Conservation (phyloP, 2,797 vertebrate species). For the Taeniopygia guttata region DNA sequence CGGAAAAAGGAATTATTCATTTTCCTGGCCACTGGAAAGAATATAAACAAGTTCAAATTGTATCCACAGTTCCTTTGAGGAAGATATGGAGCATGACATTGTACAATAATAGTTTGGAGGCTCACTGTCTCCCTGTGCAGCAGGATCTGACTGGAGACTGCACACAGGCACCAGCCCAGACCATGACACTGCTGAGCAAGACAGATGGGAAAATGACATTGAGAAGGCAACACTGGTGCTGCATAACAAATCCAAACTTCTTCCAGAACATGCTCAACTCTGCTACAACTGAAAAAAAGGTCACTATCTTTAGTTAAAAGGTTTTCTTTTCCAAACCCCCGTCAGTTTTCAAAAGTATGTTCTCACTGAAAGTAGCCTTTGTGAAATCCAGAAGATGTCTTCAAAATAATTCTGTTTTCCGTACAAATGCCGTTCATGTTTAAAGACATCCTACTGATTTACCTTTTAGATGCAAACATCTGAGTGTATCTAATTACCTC, state of each 20-base stretch:
- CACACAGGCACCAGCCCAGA: background rate
- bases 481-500: background rate
- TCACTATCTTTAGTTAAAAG: background rate
- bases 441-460: background rate
- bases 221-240: conserved; percentile 9
- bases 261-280: background rate
- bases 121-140: background rate
- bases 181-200: conserved; percentile 31
- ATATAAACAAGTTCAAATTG: conserved; percentile 12
- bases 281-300: background rate
- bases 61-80: background rate
- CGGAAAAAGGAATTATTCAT: conserved; percentile 1
- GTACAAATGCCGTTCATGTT: background rate
- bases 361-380: background rate
- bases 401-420: background rate
- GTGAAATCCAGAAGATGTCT: background rate
- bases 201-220: conserved; percentile 53
- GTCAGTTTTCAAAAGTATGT: background rate
- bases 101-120: conserved; percentile 4
- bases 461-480: background rate
- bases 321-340: background rate
- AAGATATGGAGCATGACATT: background rate
- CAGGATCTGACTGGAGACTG: background rate
- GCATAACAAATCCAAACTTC: conserved; percentile 24
- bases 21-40: conserved; percentile 23